A percentile compares a stretch with the other conserved stretches of the same genome.
Evolutionary conservation across 1,140 invertebrate genomes (phyloP).

Genomic region (Chironomus tepperi): DNA sequence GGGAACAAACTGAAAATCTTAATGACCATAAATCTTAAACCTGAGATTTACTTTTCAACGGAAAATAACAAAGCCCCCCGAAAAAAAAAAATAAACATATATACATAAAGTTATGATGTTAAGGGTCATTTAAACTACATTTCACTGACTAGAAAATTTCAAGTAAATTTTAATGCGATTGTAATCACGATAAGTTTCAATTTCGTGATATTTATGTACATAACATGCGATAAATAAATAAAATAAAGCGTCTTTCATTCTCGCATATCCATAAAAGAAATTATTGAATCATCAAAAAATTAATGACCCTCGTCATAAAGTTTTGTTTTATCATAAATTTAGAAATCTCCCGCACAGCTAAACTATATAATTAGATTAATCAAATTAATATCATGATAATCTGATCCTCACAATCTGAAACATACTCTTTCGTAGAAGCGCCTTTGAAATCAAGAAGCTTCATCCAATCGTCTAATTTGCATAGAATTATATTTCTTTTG

Average conservation of each 20-base stretch:
- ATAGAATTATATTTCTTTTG: neutral
- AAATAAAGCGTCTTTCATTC: neutral
- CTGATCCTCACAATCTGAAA: neutral
- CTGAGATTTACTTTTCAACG: constrained; percentile 12
- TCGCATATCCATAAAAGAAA: neutral
- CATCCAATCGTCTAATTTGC: constrained; percentile 15
- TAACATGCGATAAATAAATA: neutral
- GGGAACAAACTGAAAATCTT: neutral
- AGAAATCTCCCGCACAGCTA: too few relatives aligned
- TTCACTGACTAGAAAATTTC: neutral
- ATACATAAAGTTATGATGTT: constrained; percentile 14
- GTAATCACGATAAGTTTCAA: neutral
- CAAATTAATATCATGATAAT: neutral
- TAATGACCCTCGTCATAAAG: neutral
- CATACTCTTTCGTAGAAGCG: neutral
- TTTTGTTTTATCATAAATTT: neutral
- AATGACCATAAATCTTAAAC: neutral
- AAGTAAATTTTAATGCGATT: constrained; percentile 19
- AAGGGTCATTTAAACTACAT: constrained; percentile 6
- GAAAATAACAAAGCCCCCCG: neutral
- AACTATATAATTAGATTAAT: neutral
- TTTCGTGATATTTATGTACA: neutral
- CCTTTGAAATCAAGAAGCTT: neutral
- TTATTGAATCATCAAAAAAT: constrained; percentile 10
- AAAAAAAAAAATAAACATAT: too few relatives aligned